Percentiles rank a stretch among this genome's conserved stretches.
These are phyloP conservation scores for Casuarius casuarius DNA, from an alignment of 2,113 vertebrate genomes.

Conservation along the genomic window DNA sequence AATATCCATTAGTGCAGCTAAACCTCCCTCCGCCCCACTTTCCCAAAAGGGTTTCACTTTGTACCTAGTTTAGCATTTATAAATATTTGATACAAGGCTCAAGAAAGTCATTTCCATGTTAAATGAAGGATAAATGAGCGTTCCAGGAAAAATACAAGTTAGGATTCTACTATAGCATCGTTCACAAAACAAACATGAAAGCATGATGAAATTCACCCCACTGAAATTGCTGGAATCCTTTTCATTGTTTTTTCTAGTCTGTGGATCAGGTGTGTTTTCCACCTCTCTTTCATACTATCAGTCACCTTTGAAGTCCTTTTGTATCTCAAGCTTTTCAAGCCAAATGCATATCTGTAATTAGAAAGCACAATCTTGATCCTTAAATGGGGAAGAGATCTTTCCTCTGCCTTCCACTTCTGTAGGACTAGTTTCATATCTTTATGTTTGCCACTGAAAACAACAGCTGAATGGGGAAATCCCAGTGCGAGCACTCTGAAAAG, in stretches of 20 bases:
- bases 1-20: conserved; percentile 38
- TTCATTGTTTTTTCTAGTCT: conserved; percentile 33
- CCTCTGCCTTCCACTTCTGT: background rate
- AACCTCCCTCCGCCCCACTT: background rate
- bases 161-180: background rate
- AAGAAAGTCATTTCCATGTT: conserved; percentile 3
- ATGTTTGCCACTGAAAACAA: background rate
- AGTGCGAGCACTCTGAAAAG: background rate
- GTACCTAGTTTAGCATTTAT: conserved; percentile 33
- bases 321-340: background rate
- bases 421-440: background rate
- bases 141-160: background rate
- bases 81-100: conserved; percentile 46
- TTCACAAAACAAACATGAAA: background rate
- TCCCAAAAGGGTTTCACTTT: conserved; percentile 14
- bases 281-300: background rate
- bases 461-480: background rate
- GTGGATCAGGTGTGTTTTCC: conserved; percentile 12
- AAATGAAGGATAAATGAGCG: background rate
- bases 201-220: background rate
- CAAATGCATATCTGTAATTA: background rate
- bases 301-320: conserved; percentile 25
- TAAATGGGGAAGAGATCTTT: background rate
- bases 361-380: background rate
- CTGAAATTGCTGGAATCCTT: background rate